Percentiles rank a stretch among this genome's conserved stretches.
Evolutionary conservation across 2,888 invertebrate genomes (phyloP).

Genomic region (Allolobophora icterica): DNA sequence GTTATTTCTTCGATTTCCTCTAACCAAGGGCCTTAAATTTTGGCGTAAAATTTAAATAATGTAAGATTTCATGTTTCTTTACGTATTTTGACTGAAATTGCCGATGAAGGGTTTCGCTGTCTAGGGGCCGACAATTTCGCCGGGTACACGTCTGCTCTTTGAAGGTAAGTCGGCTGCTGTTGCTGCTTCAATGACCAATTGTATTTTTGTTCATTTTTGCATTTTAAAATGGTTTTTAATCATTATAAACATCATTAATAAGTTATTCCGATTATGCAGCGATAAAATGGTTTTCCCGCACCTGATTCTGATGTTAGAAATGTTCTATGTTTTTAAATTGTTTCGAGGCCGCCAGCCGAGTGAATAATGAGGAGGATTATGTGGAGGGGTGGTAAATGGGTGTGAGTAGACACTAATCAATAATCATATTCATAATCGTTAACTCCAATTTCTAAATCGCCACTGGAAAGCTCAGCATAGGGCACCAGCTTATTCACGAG

Average conservation of each 20-base stretch:
- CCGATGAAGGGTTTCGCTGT: background rate
- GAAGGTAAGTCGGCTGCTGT: background rate
- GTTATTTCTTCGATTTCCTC: background rate
- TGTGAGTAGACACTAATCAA: background rate
- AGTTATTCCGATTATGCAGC: background rate
- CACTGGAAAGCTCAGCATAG: too few species aligned
- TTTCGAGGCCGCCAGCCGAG: background rate
- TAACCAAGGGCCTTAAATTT: background rate
- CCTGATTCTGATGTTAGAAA: background rate
- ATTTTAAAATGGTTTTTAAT: background rate
- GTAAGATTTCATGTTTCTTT: background rate
- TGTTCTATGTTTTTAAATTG: background rate
- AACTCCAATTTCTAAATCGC: too few species aligned
- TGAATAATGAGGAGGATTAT: background rate
- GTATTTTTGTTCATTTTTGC: background rate
- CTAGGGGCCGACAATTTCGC: background rate
- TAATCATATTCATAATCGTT: too few species aligned
- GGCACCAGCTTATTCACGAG: too few species aligned
- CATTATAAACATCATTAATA: background rate
- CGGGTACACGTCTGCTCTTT: background rate
- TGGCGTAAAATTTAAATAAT: background rate
- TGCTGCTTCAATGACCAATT: background rate
- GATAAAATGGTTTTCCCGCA: background rate
- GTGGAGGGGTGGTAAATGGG: background rate
- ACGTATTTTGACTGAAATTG: background rate